Evolutionary conservation across 2,113 vertebrate species (phyloP).

Genomic region (Peromyscus californicus): DNA sequence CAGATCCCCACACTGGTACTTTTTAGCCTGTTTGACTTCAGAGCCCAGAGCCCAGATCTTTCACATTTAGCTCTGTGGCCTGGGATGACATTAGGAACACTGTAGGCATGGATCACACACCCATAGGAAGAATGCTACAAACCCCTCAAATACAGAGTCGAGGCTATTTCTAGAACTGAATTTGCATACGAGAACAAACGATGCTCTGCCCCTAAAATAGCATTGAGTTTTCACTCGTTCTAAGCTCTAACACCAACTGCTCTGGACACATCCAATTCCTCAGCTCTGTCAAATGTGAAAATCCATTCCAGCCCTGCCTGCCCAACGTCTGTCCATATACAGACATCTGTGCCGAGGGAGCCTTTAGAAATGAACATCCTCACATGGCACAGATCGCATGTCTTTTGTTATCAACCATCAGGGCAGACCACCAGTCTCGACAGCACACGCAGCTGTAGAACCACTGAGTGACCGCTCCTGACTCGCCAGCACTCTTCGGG

Average conservation of each 20-base stretch:
- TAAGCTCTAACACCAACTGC: neutral
- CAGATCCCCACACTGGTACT: fast-evolving
- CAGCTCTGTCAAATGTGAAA: neutral
- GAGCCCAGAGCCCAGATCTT: neutral
- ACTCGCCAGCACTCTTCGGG: fast-evolving
- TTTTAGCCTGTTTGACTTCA: neutral
- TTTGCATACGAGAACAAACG: neutral
- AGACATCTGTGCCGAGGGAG: neutral
- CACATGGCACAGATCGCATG: neutral
- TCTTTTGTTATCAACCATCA: neutral
- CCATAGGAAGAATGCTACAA: no score
- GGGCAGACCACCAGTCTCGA: neutral
- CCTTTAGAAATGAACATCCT: neutral
- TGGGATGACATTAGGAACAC: neutral
- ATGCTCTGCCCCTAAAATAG: neutral
- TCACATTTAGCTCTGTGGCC: fast-evolving
- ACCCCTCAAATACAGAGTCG: no score
- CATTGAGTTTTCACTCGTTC: neutral
- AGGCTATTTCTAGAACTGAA: constrained; percentile 24
- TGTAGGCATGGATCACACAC: fast-evolving
- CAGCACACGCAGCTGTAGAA: fast-evolving
- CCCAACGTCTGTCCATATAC: neutral
- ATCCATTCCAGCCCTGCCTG: neutral
- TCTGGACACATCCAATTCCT: neutral
- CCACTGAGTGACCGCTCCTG: fast-evolving